Evolutionary conservation across 2,888 invertebrate species (phyloP).

Genomic region (Sarcophaga variegata): DNA sequence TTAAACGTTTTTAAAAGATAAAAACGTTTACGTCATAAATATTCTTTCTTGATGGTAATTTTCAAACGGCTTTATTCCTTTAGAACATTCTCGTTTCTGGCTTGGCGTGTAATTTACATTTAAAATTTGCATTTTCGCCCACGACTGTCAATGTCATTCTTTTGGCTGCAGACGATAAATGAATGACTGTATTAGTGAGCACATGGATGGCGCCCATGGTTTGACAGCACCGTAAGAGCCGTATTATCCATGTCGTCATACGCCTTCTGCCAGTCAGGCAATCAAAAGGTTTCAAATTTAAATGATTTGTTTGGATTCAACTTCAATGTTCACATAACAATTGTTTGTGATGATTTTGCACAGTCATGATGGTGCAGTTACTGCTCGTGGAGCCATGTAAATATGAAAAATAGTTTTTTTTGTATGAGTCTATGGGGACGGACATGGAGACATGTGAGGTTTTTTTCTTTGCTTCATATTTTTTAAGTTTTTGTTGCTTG

Average conservation of each 20-base stretch:
- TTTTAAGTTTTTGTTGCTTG: background rate
- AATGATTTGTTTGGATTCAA: constrained; percentile 70
- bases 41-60: too few relatives aligned
- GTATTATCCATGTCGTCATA: constrained; percentile 16
- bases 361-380: constrained; percentile 66
- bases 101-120: background rate
- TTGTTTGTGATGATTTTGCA: constrained; percentile 65
- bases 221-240: constrained; percentile 66
- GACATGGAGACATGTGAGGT: background rate
- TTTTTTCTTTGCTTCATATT: background rate
- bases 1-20: too few relatives aligned
- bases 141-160: background rate
- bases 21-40: too few relatives aligned
- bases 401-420: constrained; percentile 32
- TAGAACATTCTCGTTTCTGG: background rate
- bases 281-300: constrained; percentile 69
- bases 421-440: background rate
- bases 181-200: background rate
- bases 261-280: constrained; percentile 48
- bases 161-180: background rate
- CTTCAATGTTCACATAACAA: constrained; percentile 69
- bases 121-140: background rate
- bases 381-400: constrained; percentile 60
- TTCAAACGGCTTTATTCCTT: too few relatives aligned
- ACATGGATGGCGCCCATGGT: constrained; percentile 52